Percentiles rank a stretch among this genome's conserved stretches.
These are phyloP conservation scores for Xestoiulus laeticollis DNA, from an alignment of 2,888 invertebrate genomes.

Conservation along the genomic window DNA sequence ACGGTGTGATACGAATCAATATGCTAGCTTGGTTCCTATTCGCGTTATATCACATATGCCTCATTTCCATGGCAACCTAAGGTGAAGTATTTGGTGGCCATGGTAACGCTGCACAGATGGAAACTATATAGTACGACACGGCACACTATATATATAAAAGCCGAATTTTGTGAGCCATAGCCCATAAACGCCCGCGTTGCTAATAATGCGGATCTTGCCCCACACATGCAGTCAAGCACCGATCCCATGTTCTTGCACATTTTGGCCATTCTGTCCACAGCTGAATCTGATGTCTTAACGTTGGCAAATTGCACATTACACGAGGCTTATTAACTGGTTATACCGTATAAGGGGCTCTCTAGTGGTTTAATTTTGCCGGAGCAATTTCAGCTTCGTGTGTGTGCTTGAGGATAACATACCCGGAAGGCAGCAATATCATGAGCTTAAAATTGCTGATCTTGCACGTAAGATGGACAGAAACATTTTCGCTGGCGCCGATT, in stretches of 20 bases:
- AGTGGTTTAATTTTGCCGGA: not conserved
- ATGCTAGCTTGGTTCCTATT: not conserved
- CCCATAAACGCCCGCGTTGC: not conserved
- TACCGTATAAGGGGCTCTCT: not conserved
- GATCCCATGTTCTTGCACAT: not conserved
- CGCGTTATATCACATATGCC: not conserved
- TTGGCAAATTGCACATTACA: not conserved
- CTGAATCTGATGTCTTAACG: not conserved
- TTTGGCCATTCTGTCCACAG: not conserved
- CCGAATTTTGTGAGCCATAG: not conserved
- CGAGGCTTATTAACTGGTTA: not conserved
- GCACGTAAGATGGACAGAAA: not conserved
- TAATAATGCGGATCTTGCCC: not conserved
- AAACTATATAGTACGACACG: not conserved
- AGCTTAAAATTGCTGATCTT: not conserved
- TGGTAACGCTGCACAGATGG: not conserved
- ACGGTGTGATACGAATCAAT: not conserved
- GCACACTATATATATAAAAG: not conserved
- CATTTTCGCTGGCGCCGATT: too few species aligned
- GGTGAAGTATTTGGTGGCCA: slow-evolving; percentile 15
- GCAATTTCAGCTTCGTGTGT: not conserved
- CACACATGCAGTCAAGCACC: not conserved
- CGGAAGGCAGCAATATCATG: not conserved
- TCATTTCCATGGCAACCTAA: not conserved
- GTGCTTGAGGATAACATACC: too few species aligned